Base-by-base conservation (phyloP, 1,140 invertebrate species). In the Leguminivora glycinivorella region DNA sequence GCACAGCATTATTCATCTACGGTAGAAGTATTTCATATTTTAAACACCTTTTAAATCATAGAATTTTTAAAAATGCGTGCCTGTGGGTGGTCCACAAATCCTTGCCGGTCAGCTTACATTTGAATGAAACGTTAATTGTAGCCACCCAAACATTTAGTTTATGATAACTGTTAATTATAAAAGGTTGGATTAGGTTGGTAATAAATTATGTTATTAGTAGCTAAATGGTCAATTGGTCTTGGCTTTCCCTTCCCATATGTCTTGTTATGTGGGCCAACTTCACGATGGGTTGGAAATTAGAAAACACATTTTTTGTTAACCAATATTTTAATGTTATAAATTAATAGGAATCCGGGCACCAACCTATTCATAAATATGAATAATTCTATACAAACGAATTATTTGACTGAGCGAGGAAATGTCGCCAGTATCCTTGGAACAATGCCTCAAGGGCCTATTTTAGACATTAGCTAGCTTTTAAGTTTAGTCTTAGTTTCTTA, bases 161-260 rank as follows among this genome's bases (percentile, higher is more conserved):
- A 52, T 52, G 47, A 52, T 22, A 52, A 22, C 47, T 22, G 47
- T 52, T 52, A 52, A 52, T 52, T 52, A 52, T 52, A 52, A 52
- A 52, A 22, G 47, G 47, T 52, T 52, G 19, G 47, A 52, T 22
- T 52, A 9, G 47, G 9, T 10, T 22, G 0, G 47, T 52, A 19
- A 52, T 52, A 52, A 52, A 52, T 52, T 52, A 52, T 52, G 10
- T 22, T 52, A 52, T 22, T 52, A 47, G 43, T 47, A 47, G 43
- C 3, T 22, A 52, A 52, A 52, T 22, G 17, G 19, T 0, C n/a
- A 17, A 52, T 22, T 22, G 17, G 19, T 0, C n/a, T 6, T 17
- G 4, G n/a, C 47, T 52, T 52, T 52, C 47, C 47, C 19, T 52
- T 52, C 47, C 17, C 47, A 52, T 52, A 9, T 9, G 47, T 19